Evolutionary conservation across 2,797 vertebrate species (phyloP), one percentile per base, ranked within the genome.

Genomic region (Pipistrellus nathusii): DNA sequence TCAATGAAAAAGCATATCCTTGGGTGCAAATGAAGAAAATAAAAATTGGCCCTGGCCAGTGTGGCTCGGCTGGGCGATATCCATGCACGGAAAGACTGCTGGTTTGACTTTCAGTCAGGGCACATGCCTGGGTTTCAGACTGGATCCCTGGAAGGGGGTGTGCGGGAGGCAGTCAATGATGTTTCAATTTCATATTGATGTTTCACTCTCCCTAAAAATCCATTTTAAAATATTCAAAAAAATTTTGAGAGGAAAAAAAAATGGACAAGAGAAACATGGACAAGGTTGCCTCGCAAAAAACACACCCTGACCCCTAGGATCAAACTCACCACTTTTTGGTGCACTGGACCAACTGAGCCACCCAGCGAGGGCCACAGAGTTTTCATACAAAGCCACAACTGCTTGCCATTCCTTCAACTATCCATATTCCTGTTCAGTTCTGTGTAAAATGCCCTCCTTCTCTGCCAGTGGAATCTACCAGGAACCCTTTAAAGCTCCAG

Each of bases 311-410:
- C 64, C n/a, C n/a, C n/a, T 35, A n/a, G n/a, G 64, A 66, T 32
- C 64, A 17, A 66, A 66, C 62, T 30, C 62, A 18, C 64, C 32
- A 66, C n/a, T n/a, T 66, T 18, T 18, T 66, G 64, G 64, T 66
- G 30, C n/a, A 32, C 64, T 66, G 30, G 15, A 66, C 64, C 64
- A 66, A 30, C 64, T 32, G 64, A 32, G 64, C 15, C 7, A 32
- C n/a, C n/a, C 64, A 18, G 64, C 7, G n/a, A 66, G 64, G n/a
- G n/a, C 30, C 53, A 68, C 73, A 76, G 2, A 51, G 20, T 64
- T 91, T 93, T 75, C 32, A 85, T 71, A 64, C n/a, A 88, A 89
- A 72, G 21, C 35, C 35, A 90, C 46, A 82, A 38, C 57, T 92
- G 57, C 35, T 72, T 72, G 32, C 23, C 21, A 85, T 71, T 92